These are phyloP conservation scores for Brachirus orientalis DNA, from an alignment of 2,113 vertebrate genomes.

Conservation along the genomic window DNA sequence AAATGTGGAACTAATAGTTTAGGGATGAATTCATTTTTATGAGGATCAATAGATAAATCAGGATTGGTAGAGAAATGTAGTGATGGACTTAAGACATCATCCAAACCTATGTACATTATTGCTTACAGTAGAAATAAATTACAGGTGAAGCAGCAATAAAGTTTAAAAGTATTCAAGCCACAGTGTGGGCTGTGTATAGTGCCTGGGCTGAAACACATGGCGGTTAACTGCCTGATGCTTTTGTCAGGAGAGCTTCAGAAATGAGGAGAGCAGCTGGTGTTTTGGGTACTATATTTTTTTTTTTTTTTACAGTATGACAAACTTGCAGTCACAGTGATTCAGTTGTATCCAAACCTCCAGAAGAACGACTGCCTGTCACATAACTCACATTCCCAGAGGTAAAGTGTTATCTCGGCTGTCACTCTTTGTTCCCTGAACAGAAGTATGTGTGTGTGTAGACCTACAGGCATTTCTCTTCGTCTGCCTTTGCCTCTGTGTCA, in stretches of 20 bases:
- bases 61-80: not conserved
- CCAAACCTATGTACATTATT: not conserved
- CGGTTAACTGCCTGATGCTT: not conserved
- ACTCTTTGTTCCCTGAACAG: conserved; percentile 33
- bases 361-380: conserved; percentile 60
- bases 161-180: not conserved
- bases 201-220: conserved; percentile 13
- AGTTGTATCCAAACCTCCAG: conserved; percentile 41
- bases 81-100: not conserved
- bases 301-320: conserved; percentile 39
- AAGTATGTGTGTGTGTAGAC: conserved; percentile 3
- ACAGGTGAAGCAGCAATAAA: not conserved
- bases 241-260: conserved; percentile 20
- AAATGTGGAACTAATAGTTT: not conserved
- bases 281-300: conserved; percentile 13
- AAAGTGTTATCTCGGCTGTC: conserved; percentile 46
- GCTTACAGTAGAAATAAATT: not conserved
- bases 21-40: not conserved
- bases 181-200: not conserved
- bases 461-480: conserved; percentile 24
- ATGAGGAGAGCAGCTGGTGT: conserved; percentile 55
- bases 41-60: not conserved
- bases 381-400: conserved; percentile 63
- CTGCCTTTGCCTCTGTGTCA: conserved; percentile 30
- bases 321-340: conserved; percentile 38